phyloP scores from a whole-genome alignment of 2,113 vertebrate species.

The Spizaetus ornatus region DNA sequence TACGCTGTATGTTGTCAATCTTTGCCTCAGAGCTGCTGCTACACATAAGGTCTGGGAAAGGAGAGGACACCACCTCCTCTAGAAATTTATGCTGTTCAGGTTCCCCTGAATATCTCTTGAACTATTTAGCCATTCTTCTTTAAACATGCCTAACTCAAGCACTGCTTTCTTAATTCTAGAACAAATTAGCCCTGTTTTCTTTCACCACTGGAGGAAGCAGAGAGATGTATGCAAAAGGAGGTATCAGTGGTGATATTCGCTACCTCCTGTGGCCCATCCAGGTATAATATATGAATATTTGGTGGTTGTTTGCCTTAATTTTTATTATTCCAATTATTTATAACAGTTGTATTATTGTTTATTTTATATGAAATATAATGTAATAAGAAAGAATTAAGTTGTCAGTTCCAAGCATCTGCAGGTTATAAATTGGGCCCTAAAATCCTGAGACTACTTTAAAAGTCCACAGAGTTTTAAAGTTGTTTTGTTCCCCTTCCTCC shows the following conservation, averaged over 20 bases:
- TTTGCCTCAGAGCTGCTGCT: background rate
- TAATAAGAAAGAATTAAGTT: background rate
- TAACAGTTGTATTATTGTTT: background rate
- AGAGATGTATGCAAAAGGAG: constrained; percentile 30
- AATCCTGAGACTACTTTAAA: background rate
- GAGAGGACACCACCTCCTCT: background rate
- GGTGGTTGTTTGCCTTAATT: background rate
- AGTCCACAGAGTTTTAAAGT: background rate
- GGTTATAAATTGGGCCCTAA: background rate
- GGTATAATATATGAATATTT: constrained; percentile 35
- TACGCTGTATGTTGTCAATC: background rate
- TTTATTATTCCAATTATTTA: background rate
- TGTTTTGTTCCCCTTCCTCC: background rate
- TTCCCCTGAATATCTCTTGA: background rate
- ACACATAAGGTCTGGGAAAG: background rate
- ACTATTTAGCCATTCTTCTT: background rate
- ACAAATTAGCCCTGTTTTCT: constrained; percentile 72
- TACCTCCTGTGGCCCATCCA: constrained; percentile 77
- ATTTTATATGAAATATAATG: background rate
- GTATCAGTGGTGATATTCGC: constrained; percentile 50
- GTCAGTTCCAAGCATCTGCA: background rate
- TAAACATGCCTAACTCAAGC: background rate
- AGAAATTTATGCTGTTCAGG: background rate
- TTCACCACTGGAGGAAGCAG: constrained; percentile 67
- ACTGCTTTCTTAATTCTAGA: constrained; percentile 27